Base-by-base conservation (phyloP, 2,113 vertebrate species). In the Isichthys henryi region DNA sequence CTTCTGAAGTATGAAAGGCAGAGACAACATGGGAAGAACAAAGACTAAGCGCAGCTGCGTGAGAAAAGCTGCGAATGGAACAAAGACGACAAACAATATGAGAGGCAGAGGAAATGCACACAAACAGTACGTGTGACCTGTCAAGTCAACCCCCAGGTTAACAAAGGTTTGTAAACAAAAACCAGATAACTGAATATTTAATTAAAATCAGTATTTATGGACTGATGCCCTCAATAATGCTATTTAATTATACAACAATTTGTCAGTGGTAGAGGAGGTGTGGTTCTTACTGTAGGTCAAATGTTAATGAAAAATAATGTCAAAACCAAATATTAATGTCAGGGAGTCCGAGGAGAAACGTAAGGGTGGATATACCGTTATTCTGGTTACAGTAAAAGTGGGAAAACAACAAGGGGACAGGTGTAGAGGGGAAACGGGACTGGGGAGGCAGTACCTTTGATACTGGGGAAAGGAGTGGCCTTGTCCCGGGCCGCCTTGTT, bases 401-500 rank as follows among this genome's bases (percentile, higher is more conserved):
- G 13, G 74, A 48, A 48, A 84, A n/a, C 45, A 39, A 5, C 27
- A 48, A 10, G 39, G 82, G 45, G 9, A 48, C 82, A n/a, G 45
- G 19, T n/a, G 23, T n/a, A 48, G 19, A 9, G 77, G 19, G 43
- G 77, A 48, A 23, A 11, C 9, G 19, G 8, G 15, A n/a, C 0
- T 10, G 80, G 8, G 19, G 43, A 13, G 45, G 7, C 21, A 1
- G 31, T 97, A 99, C 98, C 98, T 98, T 99, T 99, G 46, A 99
- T 94, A 89, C 97, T 99, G 91, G 98, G 98, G 93, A 99, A 99
- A 1, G 98, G 98, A 2, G 97, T 99, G 27, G 95, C 95, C 94
- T 99, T 99, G 92, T 99, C 98, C 92, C 98, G 96, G 82, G 96
- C 96, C 52, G 96, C 97, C 96, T 99, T 99, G 92, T 99, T 99